Evolutionary conservation across 2,113 vertebrate genomes (phyloP).

Genomic region (Phoxinus phoxinus): DNA sequence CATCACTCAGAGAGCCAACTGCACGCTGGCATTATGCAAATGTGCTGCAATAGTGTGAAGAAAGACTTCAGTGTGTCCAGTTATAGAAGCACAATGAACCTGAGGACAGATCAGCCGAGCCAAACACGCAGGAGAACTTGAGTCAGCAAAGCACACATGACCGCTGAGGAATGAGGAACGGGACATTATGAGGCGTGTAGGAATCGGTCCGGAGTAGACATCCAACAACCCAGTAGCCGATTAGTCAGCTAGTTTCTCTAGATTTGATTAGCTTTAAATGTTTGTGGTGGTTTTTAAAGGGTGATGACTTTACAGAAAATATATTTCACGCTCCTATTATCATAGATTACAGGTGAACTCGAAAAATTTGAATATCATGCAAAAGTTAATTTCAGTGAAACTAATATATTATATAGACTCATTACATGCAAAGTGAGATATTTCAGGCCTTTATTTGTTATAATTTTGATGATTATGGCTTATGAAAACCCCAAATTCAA

Average conservation of each 20-base stretch:
- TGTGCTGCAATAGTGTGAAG: conserved; percentile 52
- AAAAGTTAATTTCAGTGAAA: too few relatives aligned
- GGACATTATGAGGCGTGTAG: not conserved
- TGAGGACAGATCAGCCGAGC: conserved; percentile 55
- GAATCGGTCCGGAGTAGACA: not conserved
- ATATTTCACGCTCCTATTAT: too few relatives aligned
- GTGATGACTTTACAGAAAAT: too few relatives aligned
- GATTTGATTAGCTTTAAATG: not conserved
- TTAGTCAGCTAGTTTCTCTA: not conserved
- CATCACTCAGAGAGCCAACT: not conserved
- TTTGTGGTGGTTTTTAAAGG: too few relatives aligned
- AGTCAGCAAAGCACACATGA: conserved; percentile 54
- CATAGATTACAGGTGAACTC: too few relatives aligned
- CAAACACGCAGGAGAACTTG: conserved; percentile 62
- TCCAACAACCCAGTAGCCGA: not conserved
- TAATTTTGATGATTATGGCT: too few relatives aligned
- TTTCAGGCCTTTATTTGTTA: too few relatives aligned
- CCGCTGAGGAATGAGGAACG: not conserved
- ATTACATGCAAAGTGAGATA: too few relatives aligned
- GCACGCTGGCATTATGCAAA: not conserved
- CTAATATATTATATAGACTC: too few relatives aligned
- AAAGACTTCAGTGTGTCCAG: conserved; percentile 67
- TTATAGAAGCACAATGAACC: conserved; percentile 64
- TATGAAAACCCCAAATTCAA: too few relatives aligned
- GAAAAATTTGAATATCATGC: too few relatives aligned